Base-by-base conservation (phyloP, 2,888 invertebrate species). In the Elegia similella region DNA sequence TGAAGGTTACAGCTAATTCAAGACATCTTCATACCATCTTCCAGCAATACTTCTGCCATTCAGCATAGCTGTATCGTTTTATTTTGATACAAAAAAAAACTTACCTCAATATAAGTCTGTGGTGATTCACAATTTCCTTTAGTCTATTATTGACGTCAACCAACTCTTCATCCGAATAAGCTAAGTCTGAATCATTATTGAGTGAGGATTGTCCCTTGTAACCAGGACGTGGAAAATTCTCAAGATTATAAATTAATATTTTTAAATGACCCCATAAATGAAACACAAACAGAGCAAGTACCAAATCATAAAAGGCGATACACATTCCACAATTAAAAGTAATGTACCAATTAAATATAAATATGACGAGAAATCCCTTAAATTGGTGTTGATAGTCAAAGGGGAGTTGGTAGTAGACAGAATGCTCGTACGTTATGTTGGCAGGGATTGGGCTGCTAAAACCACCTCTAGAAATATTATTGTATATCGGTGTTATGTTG, bases 201-300 rank as follows among this genome's bases (percentile, higher is more conserved):
- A 23, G 23, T 23, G 15, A 0, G 7, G 15, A 15, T 2, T 13
- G 1, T 15, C 7, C 15, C 6, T 15, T 43, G 7, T 15, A 43
- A 7, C 44, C 44, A 8, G 44, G 44, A 12, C 17, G 17, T 3
- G 44, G 44, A 17, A 46, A 46, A 23, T 46, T 3, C 44, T 46
- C 44, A 8, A 46, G 12, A 5, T 46, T 23, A 10, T 46, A 10
- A 1, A 23, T 23, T 12, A 46, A 10, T 23, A 46, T 46, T 6
- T 46, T 46, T 12, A 46, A 23, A 46, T 46, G 44, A 12, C 44
- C 44, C 44, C 44, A 46, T 8, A 46, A 12, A 46, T 46, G 44
- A 46, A 46, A 46, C 12, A 46, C 23, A 17, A 23, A 23, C 3
- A 46, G 17, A 23, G 23, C 2, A 5, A 46, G 10, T 17, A 23